Percentiles rank a stretch among this genome's conserved stretches.
Conservation (phyloP, 2,797 vertebrate species). For the Cyprinella venusta region DNA sequence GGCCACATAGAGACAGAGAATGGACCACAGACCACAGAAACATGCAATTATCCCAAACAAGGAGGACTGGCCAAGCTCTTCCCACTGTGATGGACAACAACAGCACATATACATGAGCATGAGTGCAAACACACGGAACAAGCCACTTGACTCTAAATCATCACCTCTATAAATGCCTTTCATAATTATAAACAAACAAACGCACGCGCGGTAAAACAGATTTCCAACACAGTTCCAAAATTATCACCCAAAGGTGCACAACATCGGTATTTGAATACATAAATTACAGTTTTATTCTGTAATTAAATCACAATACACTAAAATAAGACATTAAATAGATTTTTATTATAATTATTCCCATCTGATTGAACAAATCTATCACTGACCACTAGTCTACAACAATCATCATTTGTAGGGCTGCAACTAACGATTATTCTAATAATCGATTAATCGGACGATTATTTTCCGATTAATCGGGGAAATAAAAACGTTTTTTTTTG, state of each 20-base stretch:
- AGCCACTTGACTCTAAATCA: constrained; percentile 40
- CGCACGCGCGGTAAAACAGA: not conserved
- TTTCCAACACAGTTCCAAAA: not conserved
- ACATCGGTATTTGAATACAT: not conserved
- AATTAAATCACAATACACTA: not conserved
- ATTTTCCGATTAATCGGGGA: too few relatives aligned
- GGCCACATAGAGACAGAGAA: constrained; percentile 83
- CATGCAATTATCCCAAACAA: constrained; percentile 86
- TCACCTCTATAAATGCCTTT: constrained; percentile 38
- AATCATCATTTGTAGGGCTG: too few relatives aligned
- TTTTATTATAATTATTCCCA: too few relatives aligned
- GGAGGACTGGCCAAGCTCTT: constrained; percentile 78
- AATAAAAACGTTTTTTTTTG: too few relatives aligned
- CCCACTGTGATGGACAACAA: constrained; percentile 74
- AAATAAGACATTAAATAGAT: too few relatives aligned
- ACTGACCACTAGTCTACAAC: too few relatives aligned
- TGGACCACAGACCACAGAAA: constrained; percentile 81
- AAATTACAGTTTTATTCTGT: not conserved
- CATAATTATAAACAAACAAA: constrained; percentile 13
- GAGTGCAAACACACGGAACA: constrained; percentile 9
- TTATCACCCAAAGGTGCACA: not conserved
- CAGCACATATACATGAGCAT: constrained; percentile 49
- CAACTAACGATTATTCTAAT: too few relatives aligned
- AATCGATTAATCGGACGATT: too few relatives aligned
- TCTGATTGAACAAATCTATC: too few relatives aligned